Evolutionary conservation across 2,797 vertebrate genomes (phyloP).

Genomic region (Myotis vivesi): DNA sequence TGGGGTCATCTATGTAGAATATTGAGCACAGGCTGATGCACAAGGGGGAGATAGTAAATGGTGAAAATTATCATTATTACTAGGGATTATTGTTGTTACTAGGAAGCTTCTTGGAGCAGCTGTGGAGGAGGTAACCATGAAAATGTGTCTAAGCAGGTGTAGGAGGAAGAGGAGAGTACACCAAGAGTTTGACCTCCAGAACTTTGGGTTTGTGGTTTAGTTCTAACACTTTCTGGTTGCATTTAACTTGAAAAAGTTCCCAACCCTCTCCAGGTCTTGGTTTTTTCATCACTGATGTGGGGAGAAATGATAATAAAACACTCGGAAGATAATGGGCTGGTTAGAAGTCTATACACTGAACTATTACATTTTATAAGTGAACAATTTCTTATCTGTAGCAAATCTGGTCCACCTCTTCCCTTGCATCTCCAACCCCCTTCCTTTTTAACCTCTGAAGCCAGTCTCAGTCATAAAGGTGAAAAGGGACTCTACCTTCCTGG

Average conservation of each 20-base stretch:
- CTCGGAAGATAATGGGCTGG: neutral
- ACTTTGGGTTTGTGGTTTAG: neutral
- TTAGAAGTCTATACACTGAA: neutral
- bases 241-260: neutral
- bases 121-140: fast-evolving
- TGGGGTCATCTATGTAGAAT: neutral
- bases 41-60: neutral
- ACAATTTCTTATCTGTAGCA: neutral
- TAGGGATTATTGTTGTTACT: neutral
- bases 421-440: neutral
- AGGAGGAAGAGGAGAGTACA: neutral
- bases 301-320: neutral
- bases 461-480: neutral
- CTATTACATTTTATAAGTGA: neutral
- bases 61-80: neutral
- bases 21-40: neutral
- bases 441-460: neutral
- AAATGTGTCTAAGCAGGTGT: neutral
- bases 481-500: neutral
- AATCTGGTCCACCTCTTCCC: neutral
- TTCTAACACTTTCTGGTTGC: neutral
- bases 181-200: neutral
- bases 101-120: neutral
- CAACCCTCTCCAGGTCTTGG: neutral
- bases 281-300: neutral